Percentiles rank a stretch among this genome's conserved stretches.
phyloP scores from a whole-genome alignment of 2,888 invertebrate genomes.

The Leucoma salicis region DNA sequence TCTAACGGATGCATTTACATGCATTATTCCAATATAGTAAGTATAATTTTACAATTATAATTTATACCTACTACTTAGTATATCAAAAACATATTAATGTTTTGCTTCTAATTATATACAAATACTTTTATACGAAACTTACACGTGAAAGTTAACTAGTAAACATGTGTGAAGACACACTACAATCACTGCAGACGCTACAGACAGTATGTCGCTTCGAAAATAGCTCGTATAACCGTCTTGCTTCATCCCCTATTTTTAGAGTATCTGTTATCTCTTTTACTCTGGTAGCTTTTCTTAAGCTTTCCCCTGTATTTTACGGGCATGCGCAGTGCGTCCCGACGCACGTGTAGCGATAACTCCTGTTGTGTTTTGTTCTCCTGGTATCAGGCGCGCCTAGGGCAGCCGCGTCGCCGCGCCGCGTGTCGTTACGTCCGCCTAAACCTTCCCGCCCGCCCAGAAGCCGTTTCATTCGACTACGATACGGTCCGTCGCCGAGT shows the following conservation, averaged over 20 bases:
- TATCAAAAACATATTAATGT: no score
- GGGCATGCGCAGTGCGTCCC: constrained; percentile 71
- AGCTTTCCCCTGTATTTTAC: constrained; percentile 54
- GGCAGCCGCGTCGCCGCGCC: constrained; percentile 77
- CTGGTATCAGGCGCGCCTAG: constrained; percentile 81
- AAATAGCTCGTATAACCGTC: constrained; percentile 58
- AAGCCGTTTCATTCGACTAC: constrained; percentile 66
- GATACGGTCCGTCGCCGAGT: constrained; percentile 65
- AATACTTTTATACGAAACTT: constrained; percentile 21
- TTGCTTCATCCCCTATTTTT: constrained; percentile 63
- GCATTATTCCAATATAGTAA: no score
- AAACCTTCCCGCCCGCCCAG: constrained; percentile 71
- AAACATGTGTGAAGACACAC: constrained; percentile 34
- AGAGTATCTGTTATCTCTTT: constrained; percentile 51
- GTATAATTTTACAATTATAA: no score
- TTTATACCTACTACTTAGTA: no score
- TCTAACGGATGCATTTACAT: no score
- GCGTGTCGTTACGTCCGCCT: constrained; percentile 72
- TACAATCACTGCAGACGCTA: constrained; percentile 52
- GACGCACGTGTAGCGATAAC: constrained; percentile 62
- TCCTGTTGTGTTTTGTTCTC: constrained; percentile 56
- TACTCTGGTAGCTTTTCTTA: constrained; percentile 56
- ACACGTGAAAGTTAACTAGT: constrained; percentile 33
- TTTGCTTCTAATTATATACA: neutral
- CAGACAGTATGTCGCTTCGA: constrained; percentile 79